Base-by-base conservation (phyloP, 2,888 invertebrate genomes). In the Abrostola triplasia region DNA sequence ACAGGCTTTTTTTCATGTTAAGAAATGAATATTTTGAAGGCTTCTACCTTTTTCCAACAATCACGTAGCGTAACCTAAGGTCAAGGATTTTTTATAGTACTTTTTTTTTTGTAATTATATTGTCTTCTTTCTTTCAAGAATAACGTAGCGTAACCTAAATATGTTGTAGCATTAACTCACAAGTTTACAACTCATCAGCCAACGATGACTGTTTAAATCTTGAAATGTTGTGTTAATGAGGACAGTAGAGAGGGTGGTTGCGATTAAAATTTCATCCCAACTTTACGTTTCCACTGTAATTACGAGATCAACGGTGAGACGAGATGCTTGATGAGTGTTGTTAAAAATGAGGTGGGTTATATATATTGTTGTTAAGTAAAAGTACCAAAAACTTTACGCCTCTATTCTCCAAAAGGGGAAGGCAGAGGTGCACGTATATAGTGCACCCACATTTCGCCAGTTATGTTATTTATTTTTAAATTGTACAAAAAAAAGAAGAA, bases 161-260 rank as follows among this genome's bases (percentile, higher is more conserved):
- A 67, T 79, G 49, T 73, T 35, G 36, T 5, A 24, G 41, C 79
- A 77, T 80, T 77, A 81, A 83, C 82, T 82, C 81, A 83, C 81
- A 80, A 83, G 79, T 87, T 87, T 88, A 90, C 86, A 88, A 87
- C 88, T 88, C 88, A 85, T 88, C 87, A 80, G 67, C 64, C 55
- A 66, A 59, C 80, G 79, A 80, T 79, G 79, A 83, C 79, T 83
- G 84, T 75, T 81, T 79, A 81, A 82, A 83, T 80, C 80, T 78
- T 75, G 70, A 77, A 75, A 77, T 83, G 82, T 76, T 79, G 81
- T 78, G 86, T 84, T 87, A 85, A 86, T 86, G 86, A 86, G 83
- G 67, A 79, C 65, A 55, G 40, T 40, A 13, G 55, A 51, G 52
- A 48, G 59, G 37, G 12, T 44, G 64, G 63, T 36, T 71, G 58